Conservation (phyloP, 2,888 invertebrate species). For the Philhelius pedissequus region DNA sequence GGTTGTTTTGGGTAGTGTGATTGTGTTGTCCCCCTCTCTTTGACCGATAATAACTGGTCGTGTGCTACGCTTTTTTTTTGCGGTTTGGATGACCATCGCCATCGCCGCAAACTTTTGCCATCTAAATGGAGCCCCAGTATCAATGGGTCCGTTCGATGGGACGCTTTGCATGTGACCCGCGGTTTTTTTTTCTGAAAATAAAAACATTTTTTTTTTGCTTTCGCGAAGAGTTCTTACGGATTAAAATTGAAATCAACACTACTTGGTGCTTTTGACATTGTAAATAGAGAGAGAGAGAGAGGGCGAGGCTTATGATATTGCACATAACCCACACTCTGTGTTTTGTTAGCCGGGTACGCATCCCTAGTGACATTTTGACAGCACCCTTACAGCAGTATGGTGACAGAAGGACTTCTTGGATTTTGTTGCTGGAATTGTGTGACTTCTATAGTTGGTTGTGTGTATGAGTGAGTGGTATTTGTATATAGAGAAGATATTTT, state of each 20-base stretch:
- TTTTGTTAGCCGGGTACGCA: slow-evolving; percentile 44
- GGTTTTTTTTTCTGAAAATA: slow-evolving; percentile 24
- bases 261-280: not conserved
- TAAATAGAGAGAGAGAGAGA: slow-evolving; percentile 31
- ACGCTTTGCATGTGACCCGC: slow-evolving; percentile 61
- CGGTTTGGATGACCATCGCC: slow-evolving; percentile 60
- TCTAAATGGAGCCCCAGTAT: slow-evolving; percentile 63
- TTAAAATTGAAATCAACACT: not conserved
- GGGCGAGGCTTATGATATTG: slow-evolving; percentile 33
- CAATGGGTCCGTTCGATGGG: slow-evolving; percentile 67
- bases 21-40: slow-evolving; percentile 44
- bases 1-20: slow-evolving; percentile 16
- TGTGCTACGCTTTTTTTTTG: slow-evolving; percentile 43
- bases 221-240: not conserved
- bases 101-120: slow-evolving; percentile 66
- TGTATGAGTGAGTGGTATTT: slow-evolving; percentile 16
- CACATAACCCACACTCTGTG: slow-evolving; percentile 12
- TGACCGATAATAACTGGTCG: slow-evolving; percentile 28
- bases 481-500: slow-evolving; percentile 28
- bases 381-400: slow-evolving; percentile 38
- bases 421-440: slow-evolving; percentile 20
- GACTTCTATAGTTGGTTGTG: not conserved
- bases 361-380: slow-evolving; percentile 65
- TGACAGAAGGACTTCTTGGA: slow-evolving; percentile 54
- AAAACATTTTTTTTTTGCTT: slow-evolving; percentile 1